Base-by-base conservation (phyloP, 2,797 vertebrate genomes). In the Thripadectes ignobilis region DNA sequence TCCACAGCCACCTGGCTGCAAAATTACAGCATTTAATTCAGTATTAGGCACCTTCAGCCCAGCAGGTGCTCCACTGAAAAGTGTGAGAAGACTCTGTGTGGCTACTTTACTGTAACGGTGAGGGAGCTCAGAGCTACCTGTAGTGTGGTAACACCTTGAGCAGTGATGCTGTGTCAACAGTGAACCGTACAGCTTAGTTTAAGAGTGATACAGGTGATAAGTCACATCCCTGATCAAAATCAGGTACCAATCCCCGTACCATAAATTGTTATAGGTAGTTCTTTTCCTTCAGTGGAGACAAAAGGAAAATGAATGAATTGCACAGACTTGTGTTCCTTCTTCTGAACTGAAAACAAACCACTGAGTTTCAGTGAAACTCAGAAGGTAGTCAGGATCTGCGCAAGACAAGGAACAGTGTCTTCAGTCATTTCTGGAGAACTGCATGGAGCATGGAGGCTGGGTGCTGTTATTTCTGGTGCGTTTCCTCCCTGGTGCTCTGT, bases 161-260 rank as follows among this genome's bases (percentile, higher is more conserved):
- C n/a, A 21, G 23, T 0, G 0, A 32, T 30, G 34, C 46, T 76
- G 5, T 73, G 91, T 58, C 51, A 57, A 18, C 46, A 57, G 34
- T 45, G 75, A 55, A n/a, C 11, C 0, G 0, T 29, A 6, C 10
- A 43, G 23, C 30, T 73, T 55, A 32, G 57, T 41, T 6, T 39
- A 54, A 22, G 43, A 23, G 72, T 21, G 51, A 54, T 8, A 43
- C 6, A 29, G 29, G 34, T 83, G 62, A 55, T 32, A 72, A 82
- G 61, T 81, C 49, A 57, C 32, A 49, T 29, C 29, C 41, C 41
- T 57, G 24, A 78, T 54, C 58, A 58, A 78, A 88, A 65, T 26
- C 29, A 45, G 38, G 23, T 77, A 49, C 59, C 26, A 34, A 12
- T 41, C 10, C 41, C 26, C 21, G 32, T 34, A 62, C 9, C 22